Evolutionary conservation across 1,140 invertebrate genomes (phyloP).

Genomic region (Dolichoris vasculosae): DNA sequence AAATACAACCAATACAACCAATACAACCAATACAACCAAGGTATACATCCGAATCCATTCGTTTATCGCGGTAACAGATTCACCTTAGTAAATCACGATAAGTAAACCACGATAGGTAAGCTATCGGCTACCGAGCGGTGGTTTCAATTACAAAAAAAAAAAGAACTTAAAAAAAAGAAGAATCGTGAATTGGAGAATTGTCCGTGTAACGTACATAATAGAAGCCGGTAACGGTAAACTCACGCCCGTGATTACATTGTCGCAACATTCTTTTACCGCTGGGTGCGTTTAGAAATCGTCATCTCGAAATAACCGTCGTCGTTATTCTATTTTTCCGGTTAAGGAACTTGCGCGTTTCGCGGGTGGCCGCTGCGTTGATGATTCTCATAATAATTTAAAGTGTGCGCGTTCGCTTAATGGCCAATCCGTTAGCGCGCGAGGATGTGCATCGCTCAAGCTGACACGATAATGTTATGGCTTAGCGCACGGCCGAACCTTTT

Average conservation of each 20-base stretch:
- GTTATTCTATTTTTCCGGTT: not conserved
- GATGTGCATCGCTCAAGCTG: slow-evolving; percentile 5
- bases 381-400: not conserved
- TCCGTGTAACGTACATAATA: no score
- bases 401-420: not conserved
- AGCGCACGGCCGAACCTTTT: not conserved
- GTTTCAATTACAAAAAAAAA: no score
- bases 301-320: not conserved
- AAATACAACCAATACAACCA: no score
- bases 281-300: not conserved
- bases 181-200: no score
- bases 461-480: slow-evolving; percentile 16
- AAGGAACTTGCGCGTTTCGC: not conserved
- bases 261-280: not conserved
- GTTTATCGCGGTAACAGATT: no score
- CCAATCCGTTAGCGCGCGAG: slow-evolving; percentile 15
- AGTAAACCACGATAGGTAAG: no score
- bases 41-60: no score
- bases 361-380: not conserved
- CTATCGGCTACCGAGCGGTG: no score
- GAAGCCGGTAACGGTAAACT: no score
- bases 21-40: no score
- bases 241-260: not conserved
- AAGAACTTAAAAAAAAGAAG: no score
- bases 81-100: no score